phyloP scores from a whole-genome alignment of 2,113 vertebrate species.

The Psilopsiagon aymara region DNA sequence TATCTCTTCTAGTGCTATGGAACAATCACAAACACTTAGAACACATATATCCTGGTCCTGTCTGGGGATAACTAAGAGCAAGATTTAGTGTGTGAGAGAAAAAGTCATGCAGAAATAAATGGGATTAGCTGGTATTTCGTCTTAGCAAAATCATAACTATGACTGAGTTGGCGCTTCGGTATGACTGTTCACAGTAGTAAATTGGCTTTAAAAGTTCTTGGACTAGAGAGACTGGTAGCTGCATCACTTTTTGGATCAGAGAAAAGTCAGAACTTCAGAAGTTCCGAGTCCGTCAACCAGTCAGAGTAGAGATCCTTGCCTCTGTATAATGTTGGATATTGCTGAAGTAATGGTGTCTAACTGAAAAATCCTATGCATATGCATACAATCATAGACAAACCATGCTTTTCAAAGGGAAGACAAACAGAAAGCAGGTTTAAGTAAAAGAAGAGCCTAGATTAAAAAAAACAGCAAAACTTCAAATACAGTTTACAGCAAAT shows the following conservation, averaged over 20 bases:
- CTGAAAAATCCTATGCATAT: not conserved
- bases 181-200: conserved; percentile 22
- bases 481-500: not conserved
- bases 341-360: not conserved
- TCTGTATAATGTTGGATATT: not conserved
- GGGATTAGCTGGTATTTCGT: conserved; percentile 24
- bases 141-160: not conserved
- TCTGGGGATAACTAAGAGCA: not conserved
- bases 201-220: not conserved
- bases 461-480: not conserved
- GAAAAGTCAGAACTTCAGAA: not conserved
- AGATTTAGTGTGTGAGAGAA: conserved; percentile 12
- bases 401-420: not conserved
- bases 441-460: not conserved
- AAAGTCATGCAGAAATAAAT: conserved; percentile 31
- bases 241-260: not conserved
- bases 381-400: accelerated
- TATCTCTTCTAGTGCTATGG: not conserved
- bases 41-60: not conserved
- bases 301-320: not conserved
- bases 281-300: not conserved
- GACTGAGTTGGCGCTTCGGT: not conserved
- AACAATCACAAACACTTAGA: not conserved
- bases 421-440: not conserved
- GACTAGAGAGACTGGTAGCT: not conserved